Evolutionary conservation across 2,113 vertebrate genomes (phyloP), one percentile per base, ranked within the genome.

Genomic region (Motacilla alba): DNA sequence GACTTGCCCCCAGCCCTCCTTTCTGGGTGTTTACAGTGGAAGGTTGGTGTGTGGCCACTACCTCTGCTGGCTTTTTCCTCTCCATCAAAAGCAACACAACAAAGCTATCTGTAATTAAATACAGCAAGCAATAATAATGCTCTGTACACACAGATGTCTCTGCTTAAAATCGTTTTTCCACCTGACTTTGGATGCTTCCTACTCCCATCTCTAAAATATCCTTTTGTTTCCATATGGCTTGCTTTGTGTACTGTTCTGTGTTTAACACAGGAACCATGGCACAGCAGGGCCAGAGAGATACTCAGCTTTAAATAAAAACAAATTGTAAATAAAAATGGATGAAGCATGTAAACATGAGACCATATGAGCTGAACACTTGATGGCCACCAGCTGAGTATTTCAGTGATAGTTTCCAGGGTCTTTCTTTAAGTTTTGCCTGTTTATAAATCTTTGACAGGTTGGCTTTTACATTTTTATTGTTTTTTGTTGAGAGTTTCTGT

Each of bases 311-410:
- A 68, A 52, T 52, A 31, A 66, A 66, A 75, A 41, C 30, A 43
- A 60, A 19, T 24, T 35, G 22, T 41, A 74, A 27, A 63, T 58
- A 53, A 49, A 89, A 91, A 70, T 15, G 6, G n/a, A 24, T 73
- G n/a, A 20, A 75, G 33, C 6, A 4, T 11, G 35, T 73, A 26
- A 70, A 11, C 5, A 1, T 8, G 23, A 86, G 62, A 43, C 3
- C 0, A 1, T 41, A 47, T 15, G 49, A 81, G 52, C 56, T 28
- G 33, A 17, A 11, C 1, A 1, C 5, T 11, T 63, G 43, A n/a
- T 41, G n/a, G 35, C 5, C 47, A 79, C 74, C 52, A 87, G 59
- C 35, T 43, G 33, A 68, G 56, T 46, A 20, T 33, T 39, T 28
- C 19, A 76, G 33, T 26, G 37, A 35, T 15, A 30, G 1, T 56